Conservation (phyloP, 2,888 invertebrate genomes). For the Drepanosiphum platanoidis region DNA sequence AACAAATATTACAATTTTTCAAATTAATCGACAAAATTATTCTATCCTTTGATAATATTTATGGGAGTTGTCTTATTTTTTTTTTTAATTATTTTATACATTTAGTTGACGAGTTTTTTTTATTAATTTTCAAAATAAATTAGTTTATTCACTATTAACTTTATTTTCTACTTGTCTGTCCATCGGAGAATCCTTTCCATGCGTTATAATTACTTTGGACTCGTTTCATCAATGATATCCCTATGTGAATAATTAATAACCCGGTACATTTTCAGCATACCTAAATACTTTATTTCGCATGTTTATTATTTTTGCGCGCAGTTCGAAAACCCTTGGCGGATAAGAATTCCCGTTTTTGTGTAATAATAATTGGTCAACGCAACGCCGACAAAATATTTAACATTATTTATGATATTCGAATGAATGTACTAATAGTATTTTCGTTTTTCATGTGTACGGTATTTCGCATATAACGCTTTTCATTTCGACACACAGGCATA, state of each 20-base stretch:
- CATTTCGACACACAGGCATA: not conserved
- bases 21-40: not conserved
- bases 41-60: not conserved
- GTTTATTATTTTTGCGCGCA: constrained; percentile 33
- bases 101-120: constrained; percentile 50
- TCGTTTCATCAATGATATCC: constrained; percentile 52
- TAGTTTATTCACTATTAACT: constrained; percentile 36
- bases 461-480: not conserved
- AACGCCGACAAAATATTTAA: not conserved
- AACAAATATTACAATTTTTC: not conserved
- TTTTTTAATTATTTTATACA: constrained; percentile 4
- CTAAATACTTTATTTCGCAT: constrained; percentile 48
- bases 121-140: constrained; percentile 40
- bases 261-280: constrained; percentile 60
- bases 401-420: not conserved
- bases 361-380: constrained; percentile 10
- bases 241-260: constrained; percentile 16
- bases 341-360: constrained; percentile 33
- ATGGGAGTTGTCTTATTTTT: not conserved
- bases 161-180: constrained; percentile 33
- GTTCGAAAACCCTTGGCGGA: constrained; percentile 17
- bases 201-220: constrained; percentile 52
- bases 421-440: not conserved
- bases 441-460: not conserved
- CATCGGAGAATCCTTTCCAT: constrained; percentile 28